A percentile compares a stretch with the other conserved stretches of the same genome.
Conservation (phyloP, 1,140 invertebrate species). For the Aphelenchoides avenae region DNA sequence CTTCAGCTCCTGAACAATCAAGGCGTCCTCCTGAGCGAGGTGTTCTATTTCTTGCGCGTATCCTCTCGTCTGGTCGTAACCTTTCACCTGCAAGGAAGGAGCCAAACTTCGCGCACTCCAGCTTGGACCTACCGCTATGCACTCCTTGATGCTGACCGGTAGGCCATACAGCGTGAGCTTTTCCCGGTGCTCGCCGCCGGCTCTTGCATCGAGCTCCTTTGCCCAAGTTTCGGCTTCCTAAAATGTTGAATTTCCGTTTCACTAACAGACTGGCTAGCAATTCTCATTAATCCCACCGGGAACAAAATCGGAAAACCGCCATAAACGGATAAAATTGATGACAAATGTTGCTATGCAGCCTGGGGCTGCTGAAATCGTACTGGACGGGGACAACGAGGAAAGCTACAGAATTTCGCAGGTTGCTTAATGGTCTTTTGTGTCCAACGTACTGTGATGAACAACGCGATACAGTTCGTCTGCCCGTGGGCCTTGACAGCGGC, state of each 20-base stretch:
- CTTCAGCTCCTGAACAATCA: constrained; percentile 37
- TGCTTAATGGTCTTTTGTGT: too few relatives aligned
- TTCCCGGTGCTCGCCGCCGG: constrained; percentile 11
- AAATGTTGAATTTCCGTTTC: too few relatives aligned
- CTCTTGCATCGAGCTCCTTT: constrained; percentile 45
- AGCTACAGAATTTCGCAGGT: too few relatives aligned
- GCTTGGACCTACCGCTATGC: constrained; percentile 39
- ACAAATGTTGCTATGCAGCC: too few relatives aligned
- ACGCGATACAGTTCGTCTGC: constrained; percentile 56
- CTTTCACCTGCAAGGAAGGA: constrained; percentile 42
- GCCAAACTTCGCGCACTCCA: neutral
- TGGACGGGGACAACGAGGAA: too few relatives aligned
- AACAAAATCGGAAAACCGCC: too few relatives aligned
- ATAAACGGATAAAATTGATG: too few relatives aligned
- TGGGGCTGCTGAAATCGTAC: too few relatives aligned
- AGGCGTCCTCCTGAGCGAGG: constrained; percentile 46
- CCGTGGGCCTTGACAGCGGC: constrained; percentile 49
- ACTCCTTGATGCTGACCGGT: constrained; percentile 60
- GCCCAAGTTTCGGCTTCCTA: constrained; percentile 58
- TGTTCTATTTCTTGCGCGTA: constrained; percentile 55
- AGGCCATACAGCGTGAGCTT: constrained; percentile 58
- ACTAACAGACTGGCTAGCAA: too few relatives aligned
- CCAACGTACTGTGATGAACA: constrained; percentile 35
- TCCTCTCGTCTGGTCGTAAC: constrained; percentile 60
- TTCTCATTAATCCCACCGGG: too few relatives aligned